Conservation (phyloP, 2,888 invertebrate species). For the Xylophagus ater region DNA sequence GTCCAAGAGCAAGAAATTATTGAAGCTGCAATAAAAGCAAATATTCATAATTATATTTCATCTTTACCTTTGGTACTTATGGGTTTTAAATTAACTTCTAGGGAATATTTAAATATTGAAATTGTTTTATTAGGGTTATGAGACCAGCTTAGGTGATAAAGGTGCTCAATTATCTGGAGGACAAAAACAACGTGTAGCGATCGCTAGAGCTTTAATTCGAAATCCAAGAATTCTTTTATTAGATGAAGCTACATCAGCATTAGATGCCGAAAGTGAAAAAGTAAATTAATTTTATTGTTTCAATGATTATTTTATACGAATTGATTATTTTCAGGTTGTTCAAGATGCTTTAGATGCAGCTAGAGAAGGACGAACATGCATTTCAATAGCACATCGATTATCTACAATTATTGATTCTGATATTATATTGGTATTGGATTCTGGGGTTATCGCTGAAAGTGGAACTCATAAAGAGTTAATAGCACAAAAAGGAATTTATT, state of each 20-base stretch:
- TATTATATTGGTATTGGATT: constrained; percentile 63
- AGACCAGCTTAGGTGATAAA: constrained; percentile 57
- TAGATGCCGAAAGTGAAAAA: constrained; percentile 44
- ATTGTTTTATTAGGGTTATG: constrained; percentile 42
- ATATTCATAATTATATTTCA: constrained; percentile 72
- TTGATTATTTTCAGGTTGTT: constrained; percentile 44
- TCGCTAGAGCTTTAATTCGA: constrained; percentile 56
- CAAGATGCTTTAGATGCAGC: constrained; percentile 71
- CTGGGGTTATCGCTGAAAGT: constrained; percentile 57
- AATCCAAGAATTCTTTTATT: constrained; percentile 49
- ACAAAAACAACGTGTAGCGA: constrained; percentile 63
- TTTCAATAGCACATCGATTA: constrained; percentile 70
- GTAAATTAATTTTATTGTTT: constrained; percentile 7
- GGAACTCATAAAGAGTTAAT: constrained; percentile 61
- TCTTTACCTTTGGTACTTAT: constrained; percentile 54
- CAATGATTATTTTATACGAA: constrained; percentile 7
- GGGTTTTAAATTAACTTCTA: background rate
- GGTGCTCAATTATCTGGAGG: constrained; percentile 63
- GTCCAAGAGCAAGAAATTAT: constrained; percentile 61
- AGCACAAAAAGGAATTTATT: constrained; percentile 49
- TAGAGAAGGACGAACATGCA: constrained; percentile 60
- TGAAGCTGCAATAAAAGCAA: constrained; percentile 66
- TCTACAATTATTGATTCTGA: constrained; percentile 67
- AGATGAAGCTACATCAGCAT: constrained; percentile 62
- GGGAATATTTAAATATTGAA: background rate